phyloP scores from a whole-genome alignment of 2,888 invertebrate species.

The Parthenolecanium corni region DNA sequence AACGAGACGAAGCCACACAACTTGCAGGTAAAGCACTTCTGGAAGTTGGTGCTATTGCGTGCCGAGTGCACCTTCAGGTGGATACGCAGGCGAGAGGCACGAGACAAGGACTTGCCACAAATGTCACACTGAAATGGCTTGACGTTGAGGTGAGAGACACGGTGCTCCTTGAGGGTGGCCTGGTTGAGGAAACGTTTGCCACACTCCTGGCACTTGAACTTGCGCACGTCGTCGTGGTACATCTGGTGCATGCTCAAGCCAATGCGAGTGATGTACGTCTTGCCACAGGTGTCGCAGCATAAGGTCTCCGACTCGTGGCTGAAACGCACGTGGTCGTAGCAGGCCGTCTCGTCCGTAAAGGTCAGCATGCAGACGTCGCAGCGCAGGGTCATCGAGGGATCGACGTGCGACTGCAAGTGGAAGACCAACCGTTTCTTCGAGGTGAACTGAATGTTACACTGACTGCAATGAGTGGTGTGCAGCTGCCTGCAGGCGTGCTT shows the following conservation, averaged over 20 bases:
- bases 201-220: slow-evolving; percentile 44
- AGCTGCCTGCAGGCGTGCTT: slow-evolving; percentile 31
- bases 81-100: slow-evolving; percentile 44
- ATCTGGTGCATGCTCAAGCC: slow-evolving; percentile 43
- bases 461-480: slow-evolving; percentile 27
- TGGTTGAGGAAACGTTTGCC: slow-evolving; percentile 45
- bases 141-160: slow-evolving; percentile 44
- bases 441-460: slow-evolving; percentile 43
- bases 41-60: slow-evolving; percentile 34
- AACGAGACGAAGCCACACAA: slow-evolving; percentile 34
- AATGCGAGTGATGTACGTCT: slow-evolving; percentile 31
- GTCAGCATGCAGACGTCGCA: slow-evolving; percentile 33
- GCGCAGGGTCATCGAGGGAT: slow-evolving; percentile 34
- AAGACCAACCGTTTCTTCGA: slow-evolving; percentile 46
- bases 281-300: slow-evolving; percentile 32
- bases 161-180: slow-evolving; percentile 46
- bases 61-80: slow-evolving; percentile 45
- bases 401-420: slow-evolving; percentile 42
- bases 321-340: slow-evolving; percentile 43
- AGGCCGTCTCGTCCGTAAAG: slow-evolving; percentile 41
- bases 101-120: slow-evolving; percentile 45
- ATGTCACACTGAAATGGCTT: slow-evolving; percentile 48
- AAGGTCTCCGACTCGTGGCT: slow-evolving; percentile 31
- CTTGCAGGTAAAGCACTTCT: slow-evolving; percentile 31
- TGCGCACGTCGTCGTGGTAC: slow-evolving; percentile 44